Evolutionary conservation across 35 echinoderm and acorn worm genomes (phyloP).

Genomic region (Holothuria glaberrima): DNA sequence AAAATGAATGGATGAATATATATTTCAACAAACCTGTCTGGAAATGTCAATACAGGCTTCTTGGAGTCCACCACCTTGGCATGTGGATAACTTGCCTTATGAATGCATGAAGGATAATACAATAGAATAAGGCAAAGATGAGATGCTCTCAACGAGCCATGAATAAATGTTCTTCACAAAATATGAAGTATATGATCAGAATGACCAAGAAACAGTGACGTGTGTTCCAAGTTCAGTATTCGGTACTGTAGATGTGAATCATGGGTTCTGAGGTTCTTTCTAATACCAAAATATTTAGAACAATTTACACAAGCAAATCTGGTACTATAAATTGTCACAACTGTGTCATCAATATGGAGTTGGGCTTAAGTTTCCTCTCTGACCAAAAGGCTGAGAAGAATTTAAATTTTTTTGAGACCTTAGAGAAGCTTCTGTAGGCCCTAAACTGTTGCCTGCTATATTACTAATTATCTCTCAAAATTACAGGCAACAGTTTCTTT

Average conservation of each 20-base stretch:
- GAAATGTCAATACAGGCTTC: constrained; percentile 53
- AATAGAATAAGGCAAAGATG: neutral
- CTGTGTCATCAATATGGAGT: no score
- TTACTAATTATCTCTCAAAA: no score
- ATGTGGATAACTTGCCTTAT: constrained; percentile 60
- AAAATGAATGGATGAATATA: neutral
- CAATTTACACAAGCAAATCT: no score
- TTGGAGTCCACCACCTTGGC: constrained; percentile 58
- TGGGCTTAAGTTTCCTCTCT: no score
- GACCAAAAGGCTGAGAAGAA: no score
- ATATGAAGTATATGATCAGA: neutral
- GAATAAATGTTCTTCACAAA: neutral
- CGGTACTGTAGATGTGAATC: neutral
- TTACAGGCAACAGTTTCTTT: no score
- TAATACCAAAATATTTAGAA: no score
- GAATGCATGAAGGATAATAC: constrained; percentile 55
- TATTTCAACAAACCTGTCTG: constrained; percentile 36
- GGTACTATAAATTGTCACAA: no score
- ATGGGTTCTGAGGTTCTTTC: no score
- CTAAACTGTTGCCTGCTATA: no score
- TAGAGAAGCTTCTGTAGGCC: no score
- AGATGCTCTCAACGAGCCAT: neutral
- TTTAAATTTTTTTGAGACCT: no score
- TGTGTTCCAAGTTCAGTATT: neutral
- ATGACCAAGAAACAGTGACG: neutral